Conservation (phyloP, 1,140 invertebrate species). For the Eumaeus atala region DNA sequence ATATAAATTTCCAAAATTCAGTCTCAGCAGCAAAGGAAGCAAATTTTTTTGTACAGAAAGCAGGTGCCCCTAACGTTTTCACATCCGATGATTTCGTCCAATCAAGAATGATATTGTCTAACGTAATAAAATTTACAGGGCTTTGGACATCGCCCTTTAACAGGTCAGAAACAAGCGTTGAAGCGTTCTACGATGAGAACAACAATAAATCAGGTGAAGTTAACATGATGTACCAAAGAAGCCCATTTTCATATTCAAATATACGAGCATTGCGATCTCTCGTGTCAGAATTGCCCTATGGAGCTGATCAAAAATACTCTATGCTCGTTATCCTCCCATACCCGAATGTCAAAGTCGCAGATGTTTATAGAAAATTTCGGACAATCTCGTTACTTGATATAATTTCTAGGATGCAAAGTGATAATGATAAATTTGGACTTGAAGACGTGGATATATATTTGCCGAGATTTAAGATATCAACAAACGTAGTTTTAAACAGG, state of each 20-base stretch:
- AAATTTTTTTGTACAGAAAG: slow-evolving; percentile 34
- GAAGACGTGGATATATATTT: slow-evolving; percentile 77
- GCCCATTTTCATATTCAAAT: slow-evolving; percentile 58
- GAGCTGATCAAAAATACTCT: slow-evolving; percentile 41
- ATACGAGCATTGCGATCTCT: slow-evolving; percentile 70
- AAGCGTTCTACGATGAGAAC: slow-evolving; percentile 72
- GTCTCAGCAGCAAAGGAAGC: slow-evolving; percentile 29
- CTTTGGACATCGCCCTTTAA: slow-evolving; percentile 83
- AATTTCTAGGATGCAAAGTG: slow-evolving; percentile 59
- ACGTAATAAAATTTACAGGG: slow-evolving; percentile 87
- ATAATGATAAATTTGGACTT: slow-evolving; percentile 45
- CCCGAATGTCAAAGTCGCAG: slow-evolving; percentile 23
- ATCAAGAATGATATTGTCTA: slow-evolving; percentile 82
- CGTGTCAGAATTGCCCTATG: slow-evolving; percentile 73
- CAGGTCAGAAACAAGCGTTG: slow-evolving; percentile 68
- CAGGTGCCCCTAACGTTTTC: slow-evolving; percentile 35
- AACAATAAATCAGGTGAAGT: slow-evolving; percentile 60
- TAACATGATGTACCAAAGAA: slow-evolving; percentile 75
- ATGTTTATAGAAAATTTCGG: slow-evolving; percentile 35
- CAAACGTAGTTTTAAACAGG: slow-evolving; percentile 75
- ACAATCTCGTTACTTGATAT: slow-evolving; percentile 32
- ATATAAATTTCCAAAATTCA: slow-evolving; percentile 39
- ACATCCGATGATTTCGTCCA: slow-evolving; percentile 59
- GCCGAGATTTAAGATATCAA: slow-evolving; percentile 80
- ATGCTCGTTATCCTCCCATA: slow-evolving; percentile 42